phyloP scores from a whole-genome alignment of 2,113 vertebrate species.

The Protobothrops mucrosquamatus region DNA sequence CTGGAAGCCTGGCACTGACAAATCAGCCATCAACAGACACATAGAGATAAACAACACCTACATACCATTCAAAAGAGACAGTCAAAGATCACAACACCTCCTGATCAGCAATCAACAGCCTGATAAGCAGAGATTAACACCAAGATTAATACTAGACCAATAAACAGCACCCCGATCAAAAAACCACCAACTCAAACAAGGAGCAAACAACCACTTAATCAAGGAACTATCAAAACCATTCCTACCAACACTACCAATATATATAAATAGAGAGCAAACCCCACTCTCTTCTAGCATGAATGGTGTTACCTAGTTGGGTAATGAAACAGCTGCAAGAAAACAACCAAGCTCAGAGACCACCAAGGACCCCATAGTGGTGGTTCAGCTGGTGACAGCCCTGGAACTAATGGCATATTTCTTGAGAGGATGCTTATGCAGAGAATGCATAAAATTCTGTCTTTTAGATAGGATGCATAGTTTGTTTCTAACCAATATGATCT shows the following conservation, averaged over 20 bases:
- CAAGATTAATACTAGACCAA: not conserved
- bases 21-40: not conserved
- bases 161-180: not conserved
- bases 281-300: not conserved
- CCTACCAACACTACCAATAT: not conserved
- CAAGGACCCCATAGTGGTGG: not conserved
- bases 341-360: not conserved
- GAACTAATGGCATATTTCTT: not conserved
- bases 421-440: not conserved
- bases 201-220: not conserved
- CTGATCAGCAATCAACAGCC: not conserved
- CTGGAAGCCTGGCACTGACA: not conserved
- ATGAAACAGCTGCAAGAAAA: not conserved
- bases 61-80: not conserved
- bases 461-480: not conserved
- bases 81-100: not conserved
- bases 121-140: not conserved
- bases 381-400: not conserved
- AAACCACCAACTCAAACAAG: not conserved
- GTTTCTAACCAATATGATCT: not conserved
- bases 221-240: not conserved
- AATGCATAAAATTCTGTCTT: not conserved
- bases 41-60: not conserved
- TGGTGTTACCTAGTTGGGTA: not conserved
- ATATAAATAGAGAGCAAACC: not conserved